phyloP scores from a whole-genome alignment of 2,113 vertebrate genomes.

The Sciurus niger region DNA sequence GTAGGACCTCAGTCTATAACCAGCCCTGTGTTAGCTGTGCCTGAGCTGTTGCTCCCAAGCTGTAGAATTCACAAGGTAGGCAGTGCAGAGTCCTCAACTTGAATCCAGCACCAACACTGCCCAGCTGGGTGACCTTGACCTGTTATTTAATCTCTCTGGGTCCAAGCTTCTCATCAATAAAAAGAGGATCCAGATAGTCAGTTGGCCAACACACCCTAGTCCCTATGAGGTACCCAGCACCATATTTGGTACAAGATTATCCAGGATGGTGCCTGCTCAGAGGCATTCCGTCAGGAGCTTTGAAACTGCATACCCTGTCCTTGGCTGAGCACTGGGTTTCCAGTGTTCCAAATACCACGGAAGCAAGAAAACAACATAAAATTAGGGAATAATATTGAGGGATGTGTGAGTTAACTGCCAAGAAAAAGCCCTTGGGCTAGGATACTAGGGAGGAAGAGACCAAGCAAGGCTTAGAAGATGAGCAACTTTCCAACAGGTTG shows the following conservation, averaged over 20 bases:
- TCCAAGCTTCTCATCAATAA: background rate
- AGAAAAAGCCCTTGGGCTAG: background rate
- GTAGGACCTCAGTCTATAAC: background rate
- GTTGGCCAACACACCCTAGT: rapidly evolving
- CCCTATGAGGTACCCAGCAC: background rate
- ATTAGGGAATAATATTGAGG: background rate
- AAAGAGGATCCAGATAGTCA: background rate
- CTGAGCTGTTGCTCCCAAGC: background rate
- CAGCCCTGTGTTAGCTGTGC: background rate
- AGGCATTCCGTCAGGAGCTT: background rate
- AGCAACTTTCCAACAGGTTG: rapidly evolving
- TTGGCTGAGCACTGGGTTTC: background rate
- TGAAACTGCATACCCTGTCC: background rate
- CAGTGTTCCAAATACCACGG: background rate
- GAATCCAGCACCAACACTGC: background rate
- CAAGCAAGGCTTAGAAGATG: background rate
- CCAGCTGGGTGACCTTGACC: background rate
- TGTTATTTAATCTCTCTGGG: background rate
- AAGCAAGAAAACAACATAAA: background rate
- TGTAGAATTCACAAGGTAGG: background rate
- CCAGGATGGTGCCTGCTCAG: background rate
- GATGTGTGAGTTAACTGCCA: background rate
- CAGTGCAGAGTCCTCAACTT: too few relatives aligned
- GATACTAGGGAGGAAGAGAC: background rate
- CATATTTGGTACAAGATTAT: background rate